Conservation (phyloP, 2,113 vertebrate species). For the Python bivittatus region DNA sequence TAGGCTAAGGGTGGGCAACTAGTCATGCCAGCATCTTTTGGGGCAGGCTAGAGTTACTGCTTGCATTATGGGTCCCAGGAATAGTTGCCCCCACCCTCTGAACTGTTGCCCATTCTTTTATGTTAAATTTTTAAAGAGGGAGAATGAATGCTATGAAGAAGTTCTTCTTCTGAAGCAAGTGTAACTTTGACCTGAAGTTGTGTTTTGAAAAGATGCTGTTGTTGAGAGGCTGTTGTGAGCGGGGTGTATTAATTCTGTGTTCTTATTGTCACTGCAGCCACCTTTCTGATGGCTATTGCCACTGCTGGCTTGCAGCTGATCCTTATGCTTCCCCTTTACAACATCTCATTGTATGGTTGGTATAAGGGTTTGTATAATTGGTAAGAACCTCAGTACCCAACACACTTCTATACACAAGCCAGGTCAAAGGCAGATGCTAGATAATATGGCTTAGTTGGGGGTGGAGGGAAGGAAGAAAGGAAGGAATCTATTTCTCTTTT, state of each 20-base stretch:
- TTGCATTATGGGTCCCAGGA: not conserved
- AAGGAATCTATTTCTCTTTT: conserved; percentile 3
- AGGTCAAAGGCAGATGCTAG: conserved; percentile 26
- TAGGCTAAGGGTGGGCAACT: conserved; percentile 8
- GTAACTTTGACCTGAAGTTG: conserved; percentile 40
- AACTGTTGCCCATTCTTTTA: conserved; percentile 54
- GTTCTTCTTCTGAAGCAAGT: conserved; percentile 30
- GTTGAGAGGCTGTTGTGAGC: conserved; percentile 57
- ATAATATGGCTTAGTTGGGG: not conserved
- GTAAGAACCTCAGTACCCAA: conserved; percentile 80
- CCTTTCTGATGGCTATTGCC: conserved; percentile 97
- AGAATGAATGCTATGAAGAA: conserved; percentile 38
- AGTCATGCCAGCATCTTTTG: not conserved
- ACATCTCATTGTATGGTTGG: conserved; percentile 99
- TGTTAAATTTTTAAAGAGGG: conserved; percentile 31
- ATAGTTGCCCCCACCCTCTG: not conserved
- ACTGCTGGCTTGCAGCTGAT: conserved; percentile 99
- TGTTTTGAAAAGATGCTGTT: conserved; percentile 44
- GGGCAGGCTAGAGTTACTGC: not conserved
- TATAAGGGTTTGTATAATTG: conserved; percentile 99
- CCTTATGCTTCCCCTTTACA: conserved; percentile 98
- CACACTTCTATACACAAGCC: conserved; percentile 41
- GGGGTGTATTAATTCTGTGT: conserved; percentile 96
- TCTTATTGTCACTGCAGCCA: conserved; percentile 99
- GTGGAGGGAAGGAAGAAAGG: not conserved